These are phyloP conservation scores for Xerus inauris DNA, from an alignment of 2,113 vertebrate species.

Conservation along the genomic window DNA sequence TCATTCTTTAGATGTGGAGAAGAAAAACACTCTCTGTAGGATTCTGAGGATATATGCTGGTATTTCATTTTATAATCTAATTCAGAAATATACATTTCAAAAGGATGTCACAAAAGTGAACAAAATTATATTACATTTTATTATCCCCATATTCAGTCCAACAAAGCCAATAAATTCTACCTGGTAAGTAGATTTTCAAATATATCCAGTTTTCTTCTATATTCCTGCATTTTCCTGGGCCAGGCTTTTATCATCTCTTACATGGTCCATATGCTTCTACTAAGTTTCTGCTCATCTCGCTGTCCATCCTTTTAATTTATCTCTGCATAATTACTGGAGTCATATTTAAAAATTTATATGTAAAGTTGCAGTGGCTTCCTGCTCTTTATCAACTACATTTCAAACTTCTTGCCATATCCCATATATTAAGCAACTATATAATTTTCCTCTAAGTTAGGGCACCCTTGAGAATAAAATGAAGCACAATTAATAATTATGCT, in stretches of 20 bases:
- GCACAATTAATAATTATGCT: background rate
- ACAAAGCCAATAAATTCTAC: background rate
- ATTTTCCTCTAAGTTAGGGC: background rate
- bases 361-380: background rate
- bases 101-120: background rate
- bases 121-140: background rate
- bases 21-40: background rate
- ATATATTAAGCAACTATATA: background rate
- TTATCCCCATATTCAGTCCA: background rate
- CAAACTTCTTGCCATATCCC: background rate
- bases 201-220: background rate
- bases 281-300: background rate
- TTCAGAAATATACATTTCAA: background rate
- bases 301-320: background rate
- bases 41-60: background rate
- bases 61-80: background rate
- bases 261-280: background rate
- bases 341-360: background rate
- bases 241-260: background rate
- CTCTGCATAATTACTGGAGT: rapidly evolving
- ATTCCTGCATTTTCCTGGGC: background rate
- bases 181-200: background rate
- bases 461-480: rapidly evolving
- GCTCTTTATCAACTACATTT: background rate
- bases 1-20: background rate